Conservation (phyloP, 2,888 invertebrate genomes). For the Rhogogaster chlorosoma region DNA sequence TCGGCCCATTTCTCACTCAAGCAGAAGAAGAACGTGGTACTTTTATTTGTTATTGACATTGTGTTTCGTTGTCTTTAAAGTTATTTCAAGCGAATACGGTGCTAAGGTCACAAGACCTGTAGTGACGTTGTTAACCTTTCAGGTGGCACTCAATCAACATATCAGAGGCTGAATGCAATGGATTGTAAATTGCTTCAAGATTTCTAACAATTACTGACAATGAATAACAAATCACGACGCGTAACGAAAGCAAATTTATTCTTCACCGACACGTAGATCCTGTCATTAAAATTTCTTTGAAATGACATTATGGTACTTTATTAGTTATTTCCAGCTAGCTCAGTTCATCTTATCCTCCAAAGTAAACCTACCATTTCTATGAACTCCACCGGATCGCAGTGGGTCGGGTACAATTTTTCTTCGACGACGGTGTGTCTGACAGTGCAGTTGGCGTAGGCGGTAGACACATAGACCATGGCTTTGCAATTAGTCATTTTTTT, state of each 20-base stretch:
- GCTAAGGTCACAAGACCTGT: background rate
- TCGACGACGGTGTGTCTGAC: conserved; percentile 73
- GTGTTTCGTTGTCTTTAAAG: background rate
- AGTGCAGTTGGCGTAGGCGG: conserved; percentile 83
- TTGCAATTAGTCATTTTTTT: conserved; percentile 62
- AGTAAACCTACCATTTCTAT: conserved; percentile 65
- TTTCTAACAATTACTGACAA: background rate
- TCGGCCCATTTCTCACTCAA: background rate
- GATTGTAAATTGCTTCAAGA: background rate
- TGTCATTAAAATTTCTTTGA: background rate
- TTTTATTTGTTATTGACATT: conserved; percentile 23
- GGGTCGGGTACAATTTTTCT: conserved; percentile 79
- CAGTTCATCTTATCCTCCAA: background rate
- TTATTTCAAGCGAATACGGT: background rate
- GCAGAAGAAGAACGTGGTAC: background rate
- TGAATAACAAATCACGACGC: background rate
- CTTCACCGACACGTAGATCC: background rate
- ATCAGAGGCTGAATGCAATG: background rate
- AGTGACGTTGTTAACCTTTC: conserved; percentile 7
- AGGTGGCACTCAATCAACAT: background rate
- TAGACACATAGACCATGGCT: conserved; percentile 82
- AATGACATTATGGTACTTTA: background rate
- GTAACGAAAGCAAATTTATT: conserved; percentile 2
- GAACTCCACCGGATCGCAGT: conserved; percentile 71
- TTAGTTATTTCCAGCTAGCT: background rate